Evolutionary conservation across 1,140 invertebrate species (phyloP), one percentile per base, ranked within the genome.

Genomic region (Mycetomoellerius zeteki): DNA sequence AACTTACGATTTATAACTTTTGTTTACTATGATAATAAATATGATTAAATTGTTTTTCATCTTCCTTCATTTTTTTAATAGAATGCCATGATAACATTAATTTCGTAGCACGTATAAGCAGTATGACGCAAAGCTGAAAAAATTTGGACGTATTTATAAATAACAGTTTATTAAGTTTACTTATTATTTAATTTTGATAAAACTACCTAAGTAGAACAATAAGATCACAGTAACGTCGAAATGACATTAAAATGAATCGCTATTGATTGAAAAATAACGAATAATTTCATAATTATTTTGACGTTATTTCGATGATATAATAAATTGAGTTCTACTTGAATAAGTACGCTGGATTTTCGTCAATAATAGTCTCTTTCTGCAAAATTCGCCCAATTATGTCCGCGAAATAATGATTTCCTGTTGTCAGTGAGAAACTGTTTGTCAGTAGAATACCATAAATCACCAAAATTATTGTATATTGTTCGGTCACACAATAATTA

Each of bases 361-460:
- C 12, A 81, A 19, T 30, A 60, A 84, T 73, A 37, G 8, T 60
- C 4, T 21, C 12, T 33, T 6, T 19, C 5, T 69, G 12, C 30
- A n/a, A 60, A 73, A 50, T 58, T 81, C 21, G 7, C 12, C 3
- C 3, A 73, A 60, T 73, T 81, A 81, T 16, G 16, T 1, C 1
- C 21, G 16, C 14, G 47, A 73, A 84, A 84, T 73, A 84, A 73
- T 73, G 19, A 84, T 73, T 73, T 60, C 27, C 24, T n/a, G n/a
- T n/a, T n/a, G n/a, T n/a, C n/a, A n/a, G n/a, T n/a, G n/a, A n/a
- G n/a, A n/a, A 30, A 14, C 2, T 50, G 19, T 84, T 73, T 73
- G 60, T 72, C 16, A 82, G n/a, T 82, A 24, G 7, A 73, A 82
- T 82, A 82, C 37, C 19, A 24, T 60, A 84, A 84, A 37, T 84